A percentile compares a stretch with the other conserved stretches of the same genome.
These are phyloP conservation scores for Melanostigma gelatinosum DNA, from an alignment of 2,113 vertebrate species.

Conservation along the genomic window DNA sequence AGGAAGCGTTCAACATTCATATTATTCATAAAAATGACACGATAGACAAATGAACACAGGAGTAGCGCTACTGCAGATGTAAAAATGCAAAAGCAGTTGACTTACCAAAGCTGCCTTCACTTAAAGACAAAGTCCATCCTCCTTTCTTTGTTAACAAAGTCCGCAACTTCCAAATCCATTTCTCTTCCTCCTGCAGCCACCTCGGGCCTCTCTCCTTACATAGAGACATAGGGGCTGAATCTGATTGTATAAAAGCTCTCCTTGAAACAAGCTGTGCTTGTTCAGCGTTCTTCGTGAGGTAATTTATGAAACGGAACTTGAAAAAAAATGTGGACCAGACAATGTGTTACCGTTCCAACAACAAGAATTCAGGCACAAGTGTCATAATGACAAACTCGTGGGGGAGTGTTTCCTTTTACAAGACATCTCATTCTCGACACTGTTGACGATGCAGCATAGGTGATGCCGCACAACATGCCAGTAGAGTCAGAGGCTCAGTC, in stretches of 20 bases:
- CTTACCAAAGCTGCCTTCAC: too few relatives aligned
- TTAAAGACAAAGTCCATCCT: too few relatives aligned
- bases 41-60: too few relatives aligned
- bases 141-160: too few relatives aligned
- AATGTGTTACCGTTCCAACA: slow-evolving; percentile 13
- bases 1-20: slow-evolving; percentile 33
- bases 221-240: too few relatives aligned
- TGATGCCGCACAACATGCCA: neutral
- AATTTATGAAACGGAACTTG: slow-evolving; percentile 27
- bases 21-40: too few relatives aligned
- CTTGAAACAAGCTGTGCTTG: neutral
- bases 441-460: neutral
- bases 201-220: too few relatives aligned
- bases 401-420: neutral
- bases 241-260: too few relatives aligned
- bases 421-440: neutral
- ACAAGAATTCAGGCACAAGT: neutral
- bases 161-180: too few relatives aligned
- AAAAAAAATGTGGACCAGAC: slow-evolving; percentile 15
- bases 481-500: neutral
- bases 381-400: neutral
- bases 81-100: too few relatives aligned
- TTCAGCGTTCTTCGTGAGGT: neutral
- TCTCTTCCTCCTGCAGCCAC: too few relatives aligned
- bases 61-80: too few relatives aligned